Conservation (phyloP, 2,113 vertebrate species). For the Pelecanus crispus region DNA sequence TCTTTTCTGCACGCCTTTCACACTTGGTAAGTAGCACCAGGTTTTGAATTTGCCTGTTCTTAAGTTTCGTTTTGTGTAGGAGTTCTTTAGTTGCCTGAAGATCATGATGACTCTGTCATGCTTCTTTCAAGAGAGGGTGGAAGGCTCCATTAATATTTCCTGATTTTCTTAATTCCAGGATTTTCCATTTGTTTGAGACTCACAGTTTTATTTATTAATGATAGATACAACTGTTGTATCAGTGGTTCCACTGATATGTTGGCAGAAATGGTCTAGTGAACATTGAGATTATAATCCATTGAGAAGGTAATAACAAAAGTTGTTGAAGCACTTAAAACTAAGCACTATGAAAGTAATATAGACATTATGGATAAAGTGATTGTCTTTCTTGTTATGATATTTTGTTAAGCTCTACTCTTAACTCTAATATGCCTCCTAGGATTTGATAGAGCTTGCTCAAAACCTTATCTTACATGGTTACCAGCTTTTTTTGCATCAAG, state of each 20-base stretch:
- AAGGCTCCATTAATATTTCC: background rate
- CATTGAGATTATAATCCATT: background rate
- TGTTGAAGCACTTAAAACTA: constrained; percentile 15
- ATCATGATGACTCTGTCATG: background rate
- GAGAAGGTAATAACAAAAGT: background rate
- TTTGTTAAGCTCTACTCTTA: background rate
- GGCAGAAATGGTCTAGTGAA: background rate
- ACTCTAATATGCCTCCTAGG: background rate
- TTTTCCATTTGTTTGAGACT: background rate
- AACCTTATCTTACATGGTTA: background rate
- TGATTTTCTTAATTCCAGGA: background rate
- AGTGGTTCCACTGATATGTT: background rate
- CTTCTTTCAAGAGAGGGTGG: background rate
- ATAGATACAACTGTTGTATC: background rate
- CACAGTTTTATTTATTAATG: background rate
- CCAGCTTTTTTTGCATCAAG: background rate
- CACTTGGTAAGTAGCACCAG: background rate
- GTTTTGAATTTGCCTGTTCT: background rate
- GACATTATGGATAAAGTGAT: background rate
- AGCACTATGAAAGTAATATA: background rate
- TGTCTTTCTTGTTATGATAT: background rate
- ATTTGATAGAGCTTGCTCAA: constrained; percentile 8
- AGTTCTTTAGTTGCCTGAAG: background rate
- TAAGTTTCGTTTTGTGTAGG: background rate
- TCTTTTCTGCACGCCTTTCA: background rate